A percentile compares a stretch with the other conserved stretches of the same genome.
phyloP scores from a whole-genome alignment of 1,140 invertebrate species.

The Thaumetopoea pityocampa region DNA sequence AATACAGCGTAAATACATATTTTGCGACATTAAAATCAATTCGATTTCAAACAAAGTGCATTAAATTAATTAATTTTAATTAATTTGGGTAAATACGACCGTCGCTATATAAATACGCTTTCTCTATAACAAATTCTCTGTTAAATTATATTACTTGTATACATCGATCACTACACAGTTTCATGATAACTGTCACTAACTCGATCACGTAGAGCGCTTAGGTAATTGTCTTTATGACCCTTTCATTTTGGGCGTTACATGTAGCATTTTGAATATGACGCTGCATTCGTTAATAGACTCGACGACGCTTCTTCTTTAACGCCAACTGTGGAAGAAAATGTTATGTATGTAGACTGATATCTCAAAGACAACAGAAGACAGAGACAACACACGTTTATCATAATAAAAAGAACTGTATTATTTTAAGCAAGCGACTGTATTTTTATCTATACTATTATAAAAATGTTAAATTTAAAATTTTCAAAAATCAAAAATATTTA shows the following conservation, averaged over 20 bases:
- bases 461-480: no score
- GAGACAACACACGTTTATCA: no score
- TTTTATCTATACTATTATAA: no score
- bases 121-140: conserved; percentile 14
- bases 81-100: not conserved
- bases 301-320: conserved; percentile 56
- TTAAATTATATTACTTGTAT: conserved; percentile 19
- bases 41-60: no score
- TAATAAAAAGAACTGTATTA: no score
- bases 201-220: conserved; percentile 11
- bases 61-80: not conserved
- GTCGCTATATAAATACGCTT: not conserved
- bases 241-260: conserved; percentile 38
- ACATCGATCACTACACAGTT: conserved; percentile 28
- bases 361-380: no score
- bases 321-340: conserved; percentile 41
- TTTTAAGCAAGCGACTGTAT: no score
- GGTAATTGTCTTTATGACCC: conserved; percentile 25
- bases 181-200: conserved; percentile 18
- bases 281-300: conserved; percentile 43
- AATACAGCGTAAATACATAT: no score
- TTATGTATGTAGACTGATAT: not conserved
- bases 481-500: no score
- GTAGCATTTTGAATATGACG: conserved; percentile 57
- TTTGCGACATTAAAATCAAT: no score